Conservation (phyloP, 2,797 vertebrate genomes). For the Bovichtus diacanthus region DNA sequence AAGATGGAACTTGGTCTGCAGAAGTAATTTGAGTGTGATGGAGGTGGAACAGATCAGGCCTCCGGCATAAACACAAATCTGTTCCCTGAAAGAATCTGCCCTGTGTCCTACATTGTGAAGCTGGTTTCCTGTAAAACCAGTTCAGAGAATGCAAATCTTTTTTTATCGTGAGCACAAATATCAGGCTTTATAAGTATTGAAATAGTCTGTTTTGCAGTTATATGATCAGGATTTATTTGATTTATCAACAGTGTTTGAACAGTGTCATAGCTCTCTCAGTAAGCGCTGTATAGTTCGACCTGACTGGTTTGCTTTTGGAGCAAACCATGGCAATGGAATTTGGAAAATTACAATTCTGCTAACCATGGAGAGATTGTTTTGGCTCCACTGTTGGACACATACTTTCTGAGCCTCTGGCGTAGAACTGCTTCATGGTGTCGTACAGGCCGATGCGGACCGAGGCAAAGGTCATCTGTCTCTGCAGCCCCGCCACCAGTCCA, state of each 20-base stretch:
- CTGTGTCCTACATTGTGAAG: not conserved
- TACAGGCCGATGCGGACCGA: constrained; percentile 89
- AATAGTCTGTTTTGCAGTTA: not conserved
- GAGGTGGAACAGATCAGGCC: not conserved
- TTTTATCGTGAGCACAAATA: not conserved
- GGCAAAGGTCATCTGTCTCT: constrained; percentile 88
- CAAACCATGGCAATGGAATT: no score
- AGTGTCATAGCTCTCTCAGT: not conserved
- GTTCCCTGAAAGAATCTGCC: constrained; percentile 9
- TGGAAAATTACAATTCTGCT: no score
- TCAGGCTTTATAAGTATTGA: not conserved
- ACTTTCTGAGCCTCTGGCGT: constrained; percentile 82
- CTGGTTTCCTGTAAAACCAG: not conserved
- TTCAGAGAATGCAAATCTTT: not conserved
- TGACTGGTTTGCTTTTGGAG: no score
- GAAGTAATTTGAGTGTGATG: not conserved
- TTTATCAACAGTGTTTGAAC: not conserved
- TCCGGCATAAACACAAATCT: not conserved
- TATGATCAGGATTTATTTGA: not conserved
- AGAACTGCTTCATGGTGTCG: constrained; percentile 88
- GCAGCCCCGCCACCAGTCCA: constrained; percentile 87
- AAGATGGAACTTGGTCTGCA: not conserved
- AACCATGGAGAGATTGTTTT: not conserved
- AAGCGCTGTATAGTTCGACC: not conserved
- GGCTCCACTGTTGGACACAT: constrained; percentile 29